Conservation (phyloP, 2,797 vertebrate species). For the Falco berigora region DNA sequence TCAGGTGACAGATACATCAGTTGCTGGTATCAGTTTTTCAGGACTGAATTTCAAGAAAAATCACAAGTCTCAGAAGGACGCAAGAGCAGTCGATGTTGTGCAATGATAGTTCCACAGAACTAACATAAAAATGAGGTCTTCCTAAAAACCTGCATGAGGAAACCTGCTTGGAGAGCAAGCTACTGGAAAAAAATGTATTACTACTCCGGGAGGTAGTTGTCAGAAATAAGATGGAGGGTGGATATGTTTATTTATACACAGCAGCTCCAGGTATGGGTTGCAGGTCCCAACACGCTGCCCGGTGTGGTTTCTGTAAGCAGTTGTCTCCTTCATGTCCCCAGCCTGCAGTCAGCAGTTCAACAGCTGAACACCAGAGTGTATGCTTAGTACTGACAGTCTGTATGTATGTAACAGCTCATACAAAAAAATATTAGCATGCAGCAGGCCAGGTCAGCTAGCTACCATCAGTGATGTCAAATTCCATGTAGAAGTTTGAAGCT, state of each 20-base stretch:
- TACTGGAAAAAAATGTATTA: neutral
- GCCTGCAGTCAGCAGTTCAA: neutral
- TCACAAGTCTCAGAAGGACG: neutral
- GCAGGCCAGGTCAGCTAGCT: neutral
- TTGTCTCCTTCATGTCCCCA: neutral
- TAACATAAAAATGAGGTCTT: neutral
- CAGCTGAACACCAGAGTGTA: fast-evolving
- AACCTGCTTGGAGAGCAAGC: slow-evolving; percentile 7
- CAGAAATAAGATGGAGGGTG: neutral
- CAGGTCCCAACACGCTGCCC: neutral
- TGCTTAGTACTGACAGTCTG: neutral
- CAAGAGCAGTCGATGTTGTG: neutral
- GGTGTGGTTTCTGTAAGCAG: neutral
- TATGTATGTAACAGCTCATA: neutral
- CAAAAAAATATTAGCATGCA: neutral
- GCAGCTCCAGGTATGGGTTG: neutral
- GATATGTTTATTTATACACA: slow-evolving; percentile 21
- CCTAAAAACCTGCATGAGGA: slow-evolving; percentile 32
- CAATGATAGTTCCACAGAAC: neutral
- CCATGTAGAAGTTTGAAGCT: neutral
- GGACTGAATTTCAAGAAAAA: neutral
- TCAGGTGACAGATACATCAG: neutral
- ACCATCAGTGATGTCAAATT: fast-evolving
- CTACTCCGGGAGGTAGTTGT: neutral
- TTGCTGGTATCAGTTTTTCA: neutral